Evolutionary conservation across 2,797 vertebrate species (phyloP).

Genomic region (Heliangelus exortis): DNA sequence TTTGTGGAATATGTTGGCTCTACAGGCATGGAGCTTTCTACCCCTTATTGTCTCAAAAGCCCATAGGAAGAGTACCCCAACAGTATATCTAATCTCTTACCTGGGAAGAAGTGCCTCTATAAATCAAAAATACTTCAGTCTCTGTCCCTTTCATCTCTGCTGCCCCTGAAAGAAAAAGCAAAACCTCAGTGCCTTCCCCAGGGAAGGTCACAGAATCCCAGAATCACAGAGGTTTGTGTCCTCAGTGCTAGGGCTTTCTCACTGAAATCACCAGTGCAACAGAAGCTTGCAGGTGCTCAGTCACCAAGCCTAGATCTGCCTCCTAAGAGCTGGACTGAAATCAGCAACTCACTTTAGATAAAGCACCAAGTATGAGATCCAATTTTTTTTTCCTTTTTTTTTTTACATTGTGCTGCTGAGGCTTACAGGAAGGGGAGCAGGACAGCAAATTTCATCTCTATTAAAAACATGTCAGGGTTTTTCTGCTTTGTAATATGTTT

Average conservation of each 20-base stretch:
- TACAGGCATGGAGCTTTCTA: background rate
- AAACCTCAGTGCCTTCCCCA: background rate
- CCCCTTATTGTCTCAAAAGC: background rate
- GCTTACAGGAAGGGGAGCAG: background rate
- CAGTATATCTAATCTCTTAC: background rate
- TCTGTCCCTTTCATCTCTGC: background rate
- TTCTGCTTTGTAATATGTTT: slow-evolving; percentile 19
- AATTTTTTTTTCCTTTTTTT: background rate
- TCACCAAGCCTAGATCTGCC: background rate
- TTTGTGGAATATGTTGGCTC: background rate
- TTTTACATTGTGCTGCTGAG: background rate
- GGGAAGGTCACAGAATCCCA: too few species aligned
- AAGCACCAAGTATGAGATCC: slow-evolving; percentile 29
- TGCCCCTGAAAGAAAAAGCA: background rate
- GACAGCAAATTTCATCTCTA: slow-evolving; percentile 28
- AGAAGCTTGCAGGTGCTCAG: background rate
- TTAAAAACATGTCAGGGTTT: slow-evolving; percentile 15
- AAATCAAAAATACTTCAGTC: background rate
- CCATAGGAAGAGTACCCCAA: background rate
- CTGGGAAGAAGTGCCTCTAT: background rate
- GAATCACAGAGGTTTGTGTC: background rate
- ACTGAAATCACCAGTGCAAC: background rate
- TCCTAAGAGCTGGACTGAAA: background rate
- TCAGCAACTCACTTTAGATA: slow-evolving; percentile 39
- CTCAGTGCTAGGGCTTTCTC: background rate